A percentile compares a stretch with the other conserved stretches of the same genome.
phyloP scores from a whole-genome alignment of 2,888 invertebrate genomes.

The Isotomurus palustris region DNA sequence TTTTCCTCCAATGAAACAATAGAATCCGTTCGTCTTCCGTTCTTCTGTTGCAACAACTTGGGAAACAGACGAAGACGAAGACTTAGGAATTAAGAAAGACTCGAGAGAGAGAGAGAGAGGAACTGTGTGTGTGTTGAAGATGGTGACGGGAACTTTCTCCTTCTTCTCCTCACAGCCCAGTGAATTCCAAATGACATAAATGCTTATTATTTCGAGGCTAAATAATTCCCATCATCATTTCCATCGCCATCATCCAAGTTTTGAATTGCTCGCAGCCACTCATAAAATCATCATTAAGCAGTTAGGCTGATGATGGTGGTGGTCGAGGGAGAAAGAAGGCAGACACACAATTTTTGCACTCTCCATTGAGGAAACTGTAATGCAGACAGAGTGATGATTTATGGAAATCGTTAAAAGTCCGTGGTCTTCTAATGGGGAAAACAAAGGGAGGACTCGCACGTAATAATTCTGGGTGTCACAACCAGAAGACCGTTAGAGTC shows the following conservation, averaged over 20 bases:
- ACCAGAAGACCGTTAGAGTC: conserved; percentile 46
- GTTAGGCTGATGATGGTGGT: background rate
- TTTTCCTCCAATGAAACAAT: too few species aligned
- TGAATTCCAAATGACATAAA: background rate
- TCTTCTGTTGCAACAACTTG: too few species aligned
- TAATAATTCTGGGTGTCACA: conserved; percentile 47
- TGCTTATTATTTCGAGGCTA: background rate
- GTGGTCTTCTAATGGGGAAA: conserved; percentile 42
- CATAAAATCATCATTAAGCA: too few species aligned
- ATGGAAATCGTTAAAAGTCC: conserved; percentile 47
- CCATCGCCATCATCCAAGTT: too few species aligned
- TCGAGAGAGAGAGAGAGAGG: background rate
- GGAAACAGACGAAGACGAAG: background rate
- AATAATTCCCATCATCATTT: too few species aligned
- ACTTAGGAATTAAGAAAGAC: background rate
- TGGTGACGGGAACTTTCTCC: too few species aligned
- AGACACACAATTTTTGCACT: too few species aligned
- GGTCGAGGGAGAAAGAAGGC: too few species aligned
- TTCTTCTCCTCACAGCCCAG: too few species aligned
- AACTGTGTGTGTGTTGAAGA: background rate
- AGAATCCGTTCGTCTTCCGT: too few species aligned
- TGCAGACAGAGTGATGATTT: conserved; percentile 45
- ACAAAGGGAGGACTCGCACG: conserved; percentile 46
- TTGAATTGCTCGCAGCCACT: too few species aligned
- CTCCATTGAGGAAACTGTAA: too few species aligned